Base-by-base conservation (phyloP, 2,888 invertebrate species). In the Campaea margaritaria region DNA sequence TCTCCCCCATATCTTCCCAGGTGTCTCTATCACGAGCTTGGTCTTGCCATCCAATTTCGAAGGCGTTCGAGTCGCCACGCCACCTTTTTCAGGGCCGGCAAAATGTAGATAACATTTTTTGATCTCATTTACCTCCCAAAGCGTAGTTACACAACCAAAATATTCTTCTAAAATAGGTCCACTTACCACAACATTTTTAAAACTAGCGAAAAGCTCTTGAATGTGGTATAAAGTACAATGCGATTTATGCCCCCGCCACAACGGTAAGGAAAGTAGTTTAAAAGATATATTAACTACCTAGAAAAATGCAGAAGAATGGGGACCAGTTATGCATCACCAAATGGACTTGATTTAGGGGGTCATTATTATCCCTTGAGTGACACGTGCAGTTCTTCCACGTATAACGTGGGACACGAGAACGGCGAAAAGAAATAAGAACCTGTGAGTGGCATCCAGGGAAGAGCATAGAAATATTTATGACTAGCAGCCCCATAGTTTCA, bases 281-380 rank as follows among this genome's bases (percentile, higher is more conserved):
- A 72, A 81, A 85, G 82, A 86, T 84, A 83, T 84, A 86, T 85
- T 80, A 79, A 80, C 81, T 10, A 31, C 31, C 31, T 79, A 75
- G 76, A 78, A 81, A 81, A 84, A 82, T 82, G 82, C 78, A 78
- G 72, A 73, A 67, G 72, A 80, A 80, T 78, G 76, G 74, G 76
- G 72, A 71, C 71, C 75, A 74, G 51, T 42, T 47, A 36, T 39
- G 42, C 46, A 58, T 58, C 51, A 44, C 44, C 14, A 44, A 50
- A 14, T 1, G 13, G 13, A 2, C 1, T 42, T 58, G 36, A 58
- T 47, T 42, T 46, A 58, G 41, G 31, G n/a, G 15, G 21, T 47
- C 38, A 51, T 41, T 41, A 54, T 41, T 46, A 38, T 28, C 14
- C 41, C 14, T 41, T 50, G 41, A 48, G 13, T 55, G 47, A 14